Percentiles rank a stretch among this genome's conserved stretches.
These are phyloP conservation scores for Scrobipalpa costella DNA, from an alignment of 2,888 invertebrate species.

Conservation along the genomic window DNA sequence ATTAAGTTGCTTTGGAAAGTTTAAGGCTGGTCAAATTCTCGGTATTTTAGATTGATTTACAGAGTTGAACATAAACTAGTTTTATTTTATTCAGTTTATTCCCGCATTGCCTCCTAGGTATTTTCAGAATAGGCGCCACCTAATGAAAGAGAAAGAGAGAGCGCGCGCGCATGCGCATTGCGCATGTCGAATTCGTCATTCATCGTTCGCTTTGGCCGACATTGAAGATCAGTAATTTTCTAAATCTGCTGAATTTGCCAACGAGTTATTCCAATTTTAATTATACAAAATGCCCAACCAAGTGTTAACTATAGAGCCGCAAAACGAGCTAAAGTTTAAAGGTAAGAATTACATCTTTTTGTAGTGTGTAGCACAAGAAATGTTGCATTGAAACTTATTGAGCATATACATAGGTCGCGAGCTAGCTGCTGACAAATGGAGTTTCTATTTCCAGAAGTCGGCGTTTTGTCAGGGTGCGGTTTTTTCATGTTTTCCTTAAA, in stretches of 20 bases:
- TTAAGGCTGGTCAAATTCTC: too few species aligned
- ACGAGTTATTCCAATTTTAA: conserved; percentile 71
- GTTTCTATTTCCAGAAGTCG: conserved; percentile 80
- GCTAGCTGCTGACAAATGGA: conserved; percentile 76
- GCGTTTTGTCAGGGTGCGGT: conserved; percentile 77
- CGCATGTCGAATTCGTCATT: conserved; percentile 66
- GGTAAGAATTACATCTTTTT: conserved; percentile 83
- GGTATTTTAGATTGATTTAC: too few species aligned
- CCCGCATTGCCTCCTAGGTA: neutral
- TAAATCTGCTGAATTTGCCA: conserved; percentile 62
- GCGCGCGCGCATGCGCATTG: conserved; percentile 52
- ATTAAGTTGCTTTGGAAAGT: too few species aligned
- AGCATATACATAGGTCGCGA: conserved; percentile 65
- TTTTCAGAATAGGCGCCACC: conserved; percentile 30
- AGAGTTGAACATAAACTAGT: too few species aligned
- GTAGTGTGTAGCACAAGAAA: conserved; percentile 41
- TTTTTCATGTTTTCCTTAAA: conserved; percentile 54
- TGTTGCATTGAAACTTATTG: conserved; percentile 64
- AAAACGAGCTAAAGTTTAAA: conserved; percentile 93
- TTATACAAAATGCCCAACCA: conserved; percentile 84
- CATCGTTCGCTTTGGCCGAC: conserved; percentile 65
- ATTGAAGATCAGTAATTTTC: conserved; percentile 61
- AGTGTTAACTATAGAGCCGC: conserved; percentile 92
- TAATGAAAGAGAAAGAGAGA: conserved; percentile 32
- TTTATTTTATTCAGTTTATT: too few species aligned